Conservation (phyloP, 2,888 invertebrate species). For the Mactromeris polynyma region DNA sequence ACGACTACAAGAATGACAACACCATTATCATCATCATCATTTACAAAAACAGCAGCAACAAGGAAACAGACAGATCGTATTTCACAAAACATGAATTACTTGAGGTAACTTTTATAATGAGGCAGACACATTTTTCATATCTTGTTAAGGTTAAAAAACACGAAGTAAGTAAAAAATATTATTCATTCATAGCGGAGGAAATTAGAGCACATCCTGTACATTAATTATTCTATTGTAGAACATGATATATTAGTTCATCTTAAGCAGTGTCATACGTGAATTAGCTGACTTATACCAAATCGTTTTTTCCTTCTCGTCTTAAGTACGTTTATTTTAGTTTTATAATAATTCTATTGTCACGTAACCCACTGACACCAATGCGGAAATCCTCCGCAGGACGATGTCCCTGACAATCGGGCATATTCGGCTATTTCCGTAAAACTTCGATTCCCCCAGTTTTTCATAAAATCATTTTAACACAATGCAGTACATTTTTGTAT, state of each 20-base stretch:
- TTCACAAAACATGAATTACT: neutral
- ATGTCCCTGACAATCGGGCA: no score
- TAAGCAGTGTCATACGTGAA: neutral
- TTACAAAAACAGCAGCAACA: no score
- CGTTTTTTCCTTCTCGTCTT: neutral
- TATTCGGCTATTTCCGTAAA: no score
- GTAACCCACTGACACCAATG: neutral
- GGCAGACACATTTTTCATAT: neutral
- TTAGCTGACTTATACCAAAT: neutral
- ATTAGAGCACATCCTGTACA: slow-evolving; percentile 15
- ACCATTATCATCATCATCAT: no score
- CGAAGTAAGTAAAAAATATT: neutral
- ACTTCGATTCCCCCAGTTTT: no score
- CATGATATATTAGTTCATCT: slow-evolving; percentile 11
- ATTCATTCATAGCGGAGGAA: slow-evolving; percentile 8
- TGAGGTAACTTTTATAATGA: neutral
- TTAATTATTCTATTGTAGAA: slow-evolving; percentile 14
- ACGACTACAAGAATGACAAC: no score
- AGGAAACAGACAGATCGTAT: neutral
- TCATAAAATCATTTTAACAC: no score
- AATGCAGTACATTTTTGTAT: no score
- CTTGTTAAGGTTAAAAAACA: neutral
- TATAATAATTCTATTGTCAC: neutral
- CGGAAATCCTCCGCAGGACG: neutral
- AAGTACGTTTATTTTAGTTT: no score